Conservation (phyloP, 2,797 vertebrate genomes). For the Triplophysa bombifrons region DNA sequence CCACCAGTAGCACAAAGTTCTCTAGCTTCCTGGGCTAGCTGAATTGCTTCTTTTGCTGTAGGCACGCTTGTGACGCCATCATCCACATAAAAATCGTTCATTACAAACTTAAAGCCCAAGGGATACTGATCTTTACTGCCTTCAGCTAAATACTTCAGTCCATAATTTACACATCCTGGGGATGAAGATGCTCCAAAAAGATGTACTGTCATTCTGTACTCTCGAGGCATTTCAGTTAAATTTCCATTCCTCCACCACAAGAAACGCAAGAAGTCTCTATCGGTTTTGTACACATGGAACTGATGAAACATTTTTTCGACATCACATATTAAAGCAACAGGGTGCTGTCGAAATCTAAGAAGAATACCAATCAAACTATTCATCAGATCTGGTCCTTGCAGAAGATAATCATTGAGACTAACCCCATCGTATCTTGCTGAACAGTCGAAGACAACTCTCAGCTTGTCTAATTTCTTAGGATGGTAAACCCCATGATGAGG, state of each 20-base stretch:
- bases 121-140: neutral
- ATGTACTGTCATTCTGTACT: neutral
- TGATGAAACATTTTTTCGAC: slow-evolving; percentile 30
- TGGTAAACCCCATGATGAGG: neutral
- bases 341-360: neutral
- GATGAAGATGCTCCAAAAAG: slow-evolving; percentile 45
- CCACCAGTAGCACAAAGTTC: slow-evolving; percentile 26
- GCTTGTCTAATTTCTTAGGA: neutral
- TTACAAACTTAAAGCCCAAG: slow-evolving; percentile 9
- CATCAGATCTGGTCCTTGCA: neutral
- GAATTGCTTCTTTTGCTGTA: slow-evolving; percentile 35
- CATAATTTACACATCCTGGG: slow-evolving; percentile 38
- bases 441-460: neutral
- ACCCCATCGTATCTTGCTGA: neutral
- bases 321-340: slow-evolving; percentile 13
- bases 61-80: slow-evolving; percentile 21
- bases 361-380: neutral
- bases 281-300: slow-evolving; percentile 26
- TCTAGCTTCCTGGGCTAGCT: slow-evolving; percentile 18
- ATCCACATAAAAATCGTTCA: slow-evolving; percentile 36
- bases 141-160: slow-evolving; percentile 33
- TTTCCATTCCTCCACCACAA: slow-evolving; percentile 41
- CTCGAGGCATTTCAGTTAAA: slow-evolving; percentile 1
- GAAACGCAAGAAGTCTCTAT: slow-evolving; percentile 12
- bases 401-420: neutral